A percentile compares a stretch with the other conserved stretches of the same genome.
These are phyloP conservation scores for Rhabdornis inornatus DNA, from an alignment of 2,113 vertebrate genomes.

Conservation along the genomic window DNA sequence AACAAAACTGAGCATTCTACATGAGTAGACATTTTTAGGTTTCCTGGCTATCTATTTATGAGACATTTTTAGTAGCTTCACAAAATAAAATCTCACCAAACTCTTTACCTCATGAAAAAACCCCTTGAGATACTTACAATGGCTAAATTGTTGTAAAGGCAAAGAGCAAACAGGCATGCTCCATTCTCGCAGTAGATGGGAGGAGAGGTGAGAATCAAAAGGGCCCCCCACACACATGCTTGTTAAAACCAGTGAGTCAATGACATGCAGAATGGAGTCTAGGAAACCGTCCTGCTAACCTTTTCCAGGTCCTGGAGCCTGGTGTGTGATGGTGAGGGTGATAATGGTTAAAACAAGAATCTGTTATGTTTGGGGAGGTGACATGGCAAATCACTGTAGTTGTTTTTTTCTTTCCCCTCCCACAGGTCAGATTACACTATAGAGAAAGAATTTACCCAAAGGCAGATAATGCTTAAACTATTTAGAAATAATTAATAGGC, in stretches of 20 bases:
- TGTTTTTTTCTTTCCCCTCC: neutral
- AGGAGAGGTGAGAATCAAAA: neutral
- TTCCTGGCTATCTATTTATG: neutral
- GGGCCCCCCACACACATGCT: neutral
- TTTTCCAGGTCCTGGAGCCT: neutral
- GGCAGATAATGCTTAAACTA: constrained; percentile 37
- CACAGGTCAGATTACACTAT: constrained; percentile 16
- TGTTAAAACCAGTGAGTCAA: neutral
- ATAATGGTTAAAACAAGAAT: constrained; percentile 16
- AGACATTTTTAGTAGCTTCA: neutral
- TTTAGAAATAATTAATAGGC: constrained; percentile 60
- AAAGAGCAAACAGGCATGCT: neutral
- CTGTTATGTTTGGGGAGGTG: neutral
- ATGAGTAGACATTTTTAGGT: rapidly evolving
- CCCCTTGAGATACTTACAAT: neutral
- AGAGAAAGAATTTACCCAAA: constrained; percentile 50
- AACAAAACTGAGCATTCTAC: neutral
- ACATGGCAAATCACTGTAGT: neutral
- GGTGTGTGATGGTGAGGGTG: neutral
- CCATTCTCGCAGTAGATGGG: neutral
- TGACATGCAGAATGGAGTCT: neutral
- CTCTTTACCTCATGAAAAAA: neutral
- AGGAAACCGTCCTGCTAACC: neutral
- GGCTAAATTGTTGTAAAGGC: neutral
- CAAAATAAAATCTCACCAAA: neutral